Base-by-base conservation (phyloP, 2,113 vertebrate species). In the Sapayoa aenigma region DNA sequence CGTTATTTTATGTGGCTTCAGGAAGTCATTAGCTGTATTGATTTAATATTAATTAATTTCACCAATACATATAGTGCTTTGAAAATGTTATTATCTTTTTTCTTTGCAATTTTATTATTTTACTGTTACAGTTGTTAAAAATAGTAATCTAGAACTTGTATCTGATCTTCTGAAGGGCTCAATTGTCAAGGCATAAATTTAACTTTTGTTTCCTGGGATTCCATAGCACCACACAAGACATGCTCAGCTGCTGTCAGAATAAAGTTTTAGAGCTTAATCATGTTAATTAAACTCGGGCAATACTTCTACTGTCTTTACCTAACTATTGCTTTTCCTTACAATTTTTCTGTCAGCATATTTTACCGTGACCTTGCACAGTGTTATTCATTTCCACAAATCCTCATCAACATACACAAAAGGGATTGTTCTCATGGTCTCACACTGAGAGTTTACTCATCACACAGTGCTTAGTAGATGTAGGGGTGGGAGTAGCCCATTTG, bases 391-490 rank as follows among this genome's bases (percentile, higher is more conserved):
- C 59, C 67, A 80, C 78, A 95, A 88, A 94, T 74, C 72, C 63
- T 93, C 67, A 39, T 91, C 87, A 81, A 67, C 78, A 49, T 74
- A 74, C 94, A 81, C 68, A 90, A 84, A 95, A 88, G 68, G 25
- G 49, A 86, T 95, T 93, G 83, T 95, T 96, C 79, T 90, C 80
- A 39, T 60, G 76, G 88, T 92, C 79, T 95, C 90, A 94, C 60
- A 92, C 90, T 95, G 90, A 56, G 92, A 88, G 68, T 88, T 95
- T 96, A 96, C 95, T 93, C 92, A 96, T 93, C 90, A 67, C 90
- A 87, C 42, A 78, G 67, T 30, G 63, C 75, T 92, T 55, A 77
- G 72, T 79, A 55, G 79, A 75, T 72, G 68, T 37, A 88, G 90
- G 65, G 44, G 88, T 93, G 7, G 72, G 88, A 95, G 79, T 68